A percentile compares a stretch with the other conserved stretches of the same genome.
These are phyloP conservation scores for Drosophila teissieri DNA, from an alignment of 1,140 invertebrate genomes.

Conservation along the genomic window DNA sequence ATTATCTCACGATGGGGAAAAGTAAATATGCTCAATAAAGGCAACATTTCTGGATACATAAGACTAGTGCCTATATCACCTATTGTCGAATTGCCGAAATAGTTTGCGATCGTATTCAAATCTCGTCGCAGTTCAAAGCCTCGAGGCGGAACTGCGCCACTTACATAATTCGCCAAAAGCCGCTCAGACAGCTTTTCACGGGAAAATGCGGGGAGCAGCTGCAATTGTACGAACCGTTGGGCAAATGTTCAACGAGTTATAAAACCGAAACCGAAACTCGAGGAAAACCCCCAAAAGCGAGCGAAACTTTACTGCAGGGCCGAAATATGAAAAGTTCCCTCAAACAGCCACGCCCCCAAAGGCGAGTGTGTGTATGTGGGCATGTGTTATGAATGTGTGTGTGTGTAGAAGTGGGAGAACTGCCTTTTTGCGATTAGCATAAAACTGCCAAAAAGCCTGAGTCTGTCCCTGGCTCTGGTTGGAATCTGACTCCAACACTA, in stretches of 20 bases:
- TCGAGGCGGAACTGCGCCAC: constrained; percentile 50
- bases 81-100: not conserved
- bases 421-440: constrained; percentile 80
- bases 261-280: constrained; percentile 66
- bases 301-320: constrained; percentile 56
- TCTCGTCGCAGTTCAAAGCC: constrained; percentile 9
- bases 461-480: constrained; percentile 21
- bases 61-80: not conserved
- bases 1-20: no score
- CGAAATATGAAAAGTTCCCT: constrained; percentile 73
- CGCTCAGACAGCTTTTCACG: constrained; percentile 48
- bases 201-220: not conserved
- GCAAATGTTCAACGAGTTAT: constrained; percentile 75
- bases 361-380: not conserved
- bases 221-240: constrained; percentile 67
- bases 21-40: no score
- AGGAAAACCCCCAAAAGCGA: constrained; percentile 51
- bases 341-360: constrained; percentile 36
- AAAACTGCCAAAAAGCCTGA: constrained; percentile 78
- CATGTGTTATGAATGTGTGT: constrained; percentile 7
- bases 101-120: constrained; percentile 30
- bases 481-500: constrained; percentile 18
- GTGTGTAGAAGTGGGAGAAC: constrained; percentile 18
- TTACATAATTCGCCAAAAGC: constrained; percentile 55
- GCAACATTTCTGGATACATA: no score